Conservation (phyloP, 2,113 vertebrate genomes). For the Physeter macrocephalus region DNA sequence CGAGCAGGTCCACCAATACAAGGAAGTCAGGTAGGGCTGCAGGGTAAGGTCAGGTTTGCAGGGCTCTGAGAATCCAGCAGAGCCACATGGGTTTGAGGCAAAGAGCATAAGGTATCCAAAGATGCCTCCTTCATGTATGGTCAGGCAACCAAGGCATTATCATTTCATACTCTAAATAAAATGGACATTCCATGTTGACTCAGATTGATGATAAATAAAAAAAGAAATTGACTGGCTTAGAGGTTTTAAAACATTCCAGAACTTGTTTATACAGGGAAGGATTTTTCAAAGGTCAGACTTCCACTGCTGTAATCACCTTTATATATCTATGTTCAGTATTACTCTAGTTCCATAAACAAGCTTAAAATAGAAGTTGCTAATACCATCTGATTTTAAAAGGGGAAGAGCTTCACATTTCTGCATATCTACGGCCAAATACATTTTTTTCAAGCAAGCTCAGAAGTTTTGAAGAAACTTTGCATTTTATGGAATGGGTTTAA, state of each 20-base stretch:
- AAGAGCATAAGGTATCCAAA: background rate
- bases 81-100: background rate
- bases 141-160: constrained; percentile 16
- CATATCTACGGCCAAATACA: constrained; percentile 22
- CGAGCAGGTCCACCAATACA: background rate
- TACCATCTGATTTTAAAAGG: constrained; percentile 61
- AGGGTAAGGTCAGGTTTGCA: background rate
- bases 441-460: constrained; percentile 13
- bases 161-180: constrained; percentile 54
- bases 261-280: constrained; percentile 73
- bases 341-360: constrained; percentile 75
- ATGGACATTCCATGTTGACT: constrained; percentile 51
- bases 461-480: background rate
- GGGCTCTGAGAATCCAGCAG: background rate
- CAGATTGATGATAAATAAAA: constrained; percentile 58
- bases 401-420: constrained; percentile 55
- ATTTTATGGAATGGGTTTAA: background rate
- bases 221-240: constrained; percentile 64
- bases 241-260: constrained; percentile 64
- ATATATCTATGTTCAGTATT: constrained; percentile 70
- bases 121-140: background rate
- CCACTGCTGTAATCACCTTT: constrained; percentile 67
- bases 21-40: background rate
- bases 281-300: constrained; percentile 73
- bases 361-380: constrained; percentile 78